These are phyloP conservation scores for Drosophila novamexicana DNA, from an alignment of 1,140 invertebrate species.

Conservation along the genomic window DNA sequence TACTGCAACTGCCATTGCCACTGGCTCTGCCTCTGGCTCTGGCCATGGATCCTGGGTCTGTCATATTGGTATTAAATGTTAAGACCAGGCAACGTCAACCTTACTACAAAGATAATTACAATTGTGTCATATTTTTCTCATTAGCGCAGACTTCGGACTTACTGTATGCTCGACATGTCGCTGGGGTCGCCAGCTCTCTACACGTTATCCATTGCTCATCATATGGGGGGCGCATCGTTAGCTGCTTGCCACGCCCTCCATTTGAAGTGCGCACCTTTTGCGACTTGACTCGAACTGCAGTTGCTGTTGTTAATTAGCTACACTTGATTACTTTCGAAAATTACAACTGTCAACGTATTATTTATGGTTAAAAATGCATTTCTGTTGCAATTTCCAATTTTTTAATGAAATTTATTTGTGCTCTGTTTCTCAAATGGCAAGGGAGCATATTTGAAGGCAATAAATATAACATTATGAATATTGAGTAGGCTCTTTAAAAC, in stretches of 20 bases:
- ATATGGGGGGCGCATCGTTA: constrained; percentile 15
- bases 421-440: background rate
- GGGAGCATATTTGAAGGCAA: background rate
- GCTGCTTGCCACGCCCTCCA: constrained; percentile 39
- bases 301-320: constrained; percentile 73
- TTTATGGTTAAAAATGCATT: constrained; percentile 61
- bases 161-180: constrained; percentile 49
- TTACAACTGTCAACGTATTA: constrained; percentile 81
- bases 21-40: constrained; percentile 10
- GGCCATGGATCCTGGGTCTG: constrained; percentile 34
- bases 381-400: constrained; percentile 52
- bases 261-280: constrained; percentile 52
- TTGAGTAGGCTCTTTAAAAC: too few species aligned
- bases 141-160: constrained; percentile 63
- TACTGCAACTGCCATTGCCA: constrained; percentile 24
- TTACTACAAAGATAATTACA: constrained; percentile 73
- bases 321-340: constrained; percentile 80
- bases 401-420: background rate
- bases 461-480: too few species aligned
- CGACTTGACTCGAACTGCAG: constrained; percentile 17
- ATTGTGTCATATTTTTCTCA: constrained; percentile 83
- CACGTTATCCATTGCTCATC: background rate
- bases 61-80: constrained; percentile 74
- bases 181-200: constrained; percentile 2
- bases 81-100: constrained; percentile 43